Base-by-base conservation (phyloP, 2,888 invertebrate genomes). In the Calameuta pallipes region DNA sequence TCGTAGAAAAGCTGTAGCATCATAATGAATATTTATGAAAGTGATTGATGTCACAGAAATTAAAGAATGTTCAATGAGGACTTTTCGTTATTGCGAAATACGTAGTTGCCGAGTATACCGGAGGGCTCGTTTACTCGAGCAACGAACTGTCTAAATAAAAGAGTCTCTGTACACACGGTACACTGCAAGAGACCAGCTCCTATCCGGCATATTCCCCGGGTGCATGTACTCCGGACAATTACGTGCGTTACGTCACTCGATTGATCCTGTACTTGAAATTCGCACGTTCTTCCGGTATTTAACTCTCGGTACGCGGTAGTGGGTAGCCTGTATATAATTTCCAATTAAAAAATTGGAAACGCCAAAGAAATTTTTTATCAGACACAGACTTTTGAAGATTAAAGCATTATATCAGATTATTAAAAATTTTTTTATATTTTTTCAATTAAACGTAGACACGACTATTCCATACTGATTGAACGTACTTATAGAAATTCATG, bases 191-290 rank as follows among this genome's bases (percentile, higher is more conserved):
- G 82, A 76, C 83, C 83, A 86, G 83, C 89, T 89, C 90, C 85
- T 89, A 80, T 85, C 81, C 84, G 86, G 87, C 87, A 90, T 90
- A 88, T 88, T 88, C 84, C 82, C 90, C 90, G 88, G 88, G 84
- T 88, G 85, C 83, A 85, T 87, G 90, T 89, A 90, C 90, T 87
- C 85, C 85, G 86, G 86, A 90, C 90, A 90, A 90, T 90, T 90
- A 90, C 90, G 89, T 85, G 85, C 86, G 88, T 90, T 89, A 89
- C 89, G 87, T 90, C 88, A 89, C 85, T 86, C 85, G 85, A 84
- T 69, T 36, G 73, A 73, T 76, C 23, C 71, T 23, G 71, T 71
- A 71, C 86, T 83, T 84, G 87, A 85, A 85, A 84, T 84, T 85
- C 75, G 73, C 76, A 79, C 78, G 78, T 80, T 11, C 71, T 31